These are phyloP conservation scores for Stramonita haemastoma DNA, from an alignment of 2,888 invertebrate genomes.

Conservation along the genomic window DNA sequence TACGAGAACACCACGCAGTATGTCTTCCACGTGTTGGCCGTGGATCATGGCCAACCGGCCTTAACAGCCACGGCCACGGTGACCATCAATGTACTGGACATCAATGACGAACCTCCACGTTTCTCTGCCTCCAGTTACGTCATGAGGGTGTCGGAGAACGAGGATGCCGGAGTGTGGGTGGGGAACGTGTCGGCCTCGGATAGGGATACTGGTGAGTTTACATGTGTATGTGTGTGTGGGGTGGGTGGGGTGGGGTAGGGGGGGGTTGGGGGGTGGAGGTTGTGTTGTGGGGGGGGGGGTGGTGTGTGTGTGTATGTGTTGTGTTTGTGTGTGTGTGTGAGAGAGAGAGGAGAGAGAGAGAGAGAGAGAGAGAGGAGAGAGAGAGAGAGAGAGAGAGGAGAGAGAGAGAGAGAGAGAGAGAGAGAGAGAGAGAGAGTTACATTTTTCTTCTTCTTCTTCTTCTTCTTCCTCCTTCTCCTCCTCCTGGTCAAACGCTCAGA, in stretches of 20 bases:
- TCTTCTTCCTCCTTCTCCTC: too few relatives aligned
- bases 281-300: background rate
- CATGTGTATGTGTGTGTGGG: background rate
- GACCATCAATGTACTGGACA: constrained; percentile 92
- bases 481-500: too few relatives aligned
- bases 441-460: too few relatives aligned
- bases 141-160: constrained; percentile 86
- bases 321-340: constrained; percentile 6
- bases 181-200: constrained; percentile 93
- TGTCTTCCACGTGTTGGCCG: constrained; percentile 91
- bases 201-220: constrained; percentile 82
- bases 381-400: too few relatives aligned
- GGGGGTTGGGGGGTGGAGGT: background rate
- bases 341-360: too few relatives aligned
- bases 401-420: background rate
- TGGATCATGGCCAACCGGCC: constrained; percentile 84
- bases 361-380: too few relatives aligned
- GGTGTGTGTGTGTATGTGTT: too few relatives aligned
- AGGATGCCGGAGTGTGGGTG: constrained; percentile 91
- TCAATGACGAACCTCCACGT: constrained; percentile 95
- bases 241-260: background rate
- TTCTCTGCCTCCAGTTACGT: constrained; percentile 75
- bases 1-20: constrained; percentile 83
- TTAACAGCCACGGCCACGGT: constrained; percentile 83
- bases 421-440: background rate